These are phyloP conservation scores for Alca torda DNA, from an alignment of 2,797 vertebrate species.

Conservation along the genomic window DNA sequence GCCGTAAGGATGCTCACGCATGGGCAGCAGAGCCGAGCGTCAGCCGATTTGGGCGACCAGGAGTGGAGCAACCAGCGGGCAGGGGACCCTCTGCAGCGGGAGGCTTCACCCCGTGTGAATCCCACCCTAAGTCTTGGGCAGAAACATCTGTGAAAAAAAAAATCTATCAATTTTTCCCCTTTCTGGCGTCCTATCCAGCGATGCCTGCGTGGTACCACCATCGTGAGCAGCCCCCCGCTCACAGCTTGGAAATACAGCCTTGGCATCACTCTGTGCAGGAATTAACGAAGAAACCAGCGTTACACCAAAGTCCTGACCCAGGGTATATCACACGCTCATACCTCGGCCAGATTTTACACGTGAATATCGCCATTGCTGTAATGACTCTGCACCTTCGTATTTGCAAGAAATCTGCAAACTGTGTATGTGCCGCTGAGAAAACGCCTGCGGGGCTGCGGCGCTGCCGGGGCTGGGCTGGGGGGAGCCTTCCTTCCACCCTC, in stretches of 20 bases:
- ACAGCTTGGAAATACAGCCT: not conserved
- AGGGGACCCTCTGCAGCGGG: not conserved
- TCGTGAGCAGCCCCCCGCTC: not conserved
- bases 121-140: not conserved
- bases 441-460: not conserved
- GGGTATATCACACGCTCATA: not conserved
- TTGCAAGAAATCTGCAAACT: not conserved
- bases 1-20: not conserved
- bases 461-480: too few species aligned
- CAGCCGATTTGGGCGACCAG: accelerated
- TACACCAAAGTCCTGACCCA: accelerated
- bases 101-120: not conserved
- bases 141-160: not conserved
- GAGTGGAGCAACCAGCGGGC: not conserved
- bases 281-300: not conserved
- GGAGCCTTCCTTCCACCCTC: too few species aligned
- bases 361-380: too few species aligned
- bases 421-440: not conserved
- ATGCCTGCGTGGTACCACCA: not conserved
- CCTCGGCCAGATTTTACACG: not conserved
- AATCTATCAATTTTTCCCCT: not conserved
- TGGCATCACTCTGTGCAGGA: not conserved
- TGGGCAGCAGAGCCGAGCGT: not conserved
- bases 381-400: not conserved
- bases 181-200: not conserved